Percentiles rank a stretch among this genome's conserved stretches.
Evolutionary conservation across 2,888 invertebrate species (phyloP).

Genomic region (Neocrepidodera transversa): DNA sequence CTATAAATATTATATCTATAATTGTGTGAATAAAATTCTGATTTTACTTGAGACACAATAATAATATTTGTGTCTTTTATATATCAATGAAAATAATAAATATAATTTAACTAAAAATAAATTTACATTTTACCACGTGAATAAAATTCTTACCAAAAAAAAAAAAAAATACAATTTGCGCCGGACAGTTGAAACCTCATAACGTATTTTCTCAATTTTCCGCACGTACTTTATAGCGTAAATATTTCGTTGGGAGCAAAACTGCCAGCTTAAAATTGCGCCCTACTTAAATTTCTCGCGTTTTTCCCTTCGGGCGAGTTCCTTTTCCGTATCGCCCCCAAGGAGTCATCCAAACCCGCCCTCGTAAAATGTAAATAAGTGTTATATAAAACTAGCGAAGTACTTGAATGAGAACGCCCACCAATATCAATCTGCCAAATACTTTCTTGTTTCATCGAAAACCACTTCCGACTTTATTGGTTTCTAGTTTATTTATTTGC

Average conservation of each 20-base stretch:
- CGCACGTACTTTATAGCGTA: conserved; percentile 16
- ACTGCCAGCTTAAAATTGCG: conserved; percentile 16
- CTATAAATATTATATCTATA: no score
- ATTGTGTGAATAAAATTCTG: no score
- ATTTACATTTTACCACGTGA: no score
- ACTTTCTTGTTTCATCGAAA: conserved; percentile 37
- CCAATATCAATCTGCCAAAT: conserved; percentile 40
- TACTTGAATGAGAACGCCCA: conserved; percentile 29
- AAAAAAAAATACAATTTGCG: no score
- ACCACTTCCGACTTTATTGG: conserved; percentile 35
- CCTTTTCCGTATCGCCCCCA: conserved; percentile 27
- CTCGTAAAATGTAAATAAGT: conserved; percentile 47
- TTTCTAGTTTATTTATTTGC: conserved; percentile 32
- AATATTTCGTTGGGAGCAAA: conserved; percentile 19
- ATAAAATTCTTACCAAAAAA: no score
- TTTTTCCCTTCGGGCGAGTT: conserved; percentile 24
- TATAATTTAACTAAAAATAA: no score
- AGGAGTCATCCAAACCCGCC: conserved; percentile 39
- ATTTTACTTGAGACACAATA: no score
- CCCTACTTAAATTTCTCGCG: conserved; percentile 24
- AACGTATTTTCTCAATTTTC: conserved; percentile 21
- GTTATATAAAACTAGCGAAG: conserved; percentile 39
- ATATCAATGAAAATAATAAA: no score
- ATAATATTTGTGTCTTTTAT: no score
- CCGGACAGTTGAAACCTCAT: conserved; percentile 14